phyloP scores from a whole-genome alignment of 1,140 invertebrate genomes.

The Heterodera schachtii region DNA sequence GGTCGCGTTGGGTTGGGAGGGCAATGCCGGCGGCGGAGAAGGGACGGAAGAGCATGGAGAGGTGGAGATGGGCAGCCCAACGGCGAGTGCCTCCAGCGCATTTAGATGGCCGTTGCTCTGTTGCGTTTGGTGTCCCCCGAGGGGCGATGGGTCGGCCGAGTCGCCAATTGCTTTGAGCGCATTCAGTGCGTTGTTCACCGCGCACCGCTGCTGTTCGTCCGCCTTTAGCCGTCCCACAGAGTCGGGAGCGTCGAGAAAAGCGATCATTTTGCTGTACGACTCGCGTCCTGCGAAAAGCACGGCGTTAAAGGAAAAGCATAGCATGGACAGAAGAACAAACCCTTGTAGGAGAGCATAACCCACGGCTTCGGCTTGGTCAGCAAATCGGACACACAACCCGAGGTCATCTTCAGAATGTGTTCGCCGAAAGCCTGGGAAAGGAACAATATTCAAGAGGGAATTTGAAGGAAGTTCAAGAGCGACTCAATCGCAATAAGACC shows the following conservation, averaged over 20 bases:
- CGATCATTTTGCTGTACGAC: constrained; percentile 87
- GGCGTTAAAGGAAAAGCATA: background rate
- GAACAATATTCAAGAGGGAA: constrained; percentile 10
- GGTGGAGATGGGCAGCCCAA: background rate
- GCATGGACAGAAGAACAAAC: background rate
- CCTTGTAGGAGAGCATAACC: constrained; percentile 92
- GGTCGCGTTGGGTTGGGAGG: background rate
- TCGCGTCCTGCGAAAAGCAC: constrained; percentile 72
- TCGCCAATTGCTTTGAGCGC: constrained; percentile 17
- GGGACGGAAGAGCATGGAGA: background rate
- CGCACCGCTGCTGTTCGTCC: constrained; percentile 28
- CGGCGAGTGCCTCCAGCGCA: background rate
- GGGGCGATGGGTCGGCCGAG: background rate
- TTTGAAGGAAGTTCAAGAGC: background rate
- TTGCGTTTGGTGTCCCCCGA: background rate
- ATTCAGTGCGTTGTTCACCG: constrained; percentile 21
- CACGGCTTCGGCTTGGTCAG: constrained; percentile 90
- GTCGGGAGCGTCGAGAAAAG: constrained; percentile 31
- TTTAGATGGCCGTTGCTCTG: background rate
- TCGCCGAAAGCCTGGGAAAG: constrained; percentile 33
- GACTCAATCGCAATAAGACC: no score
- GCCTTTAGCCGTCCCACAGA: constrained; percentile 30
- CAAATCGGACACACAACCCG: constrained; percentile 87
- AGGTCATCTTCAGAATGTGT: constrained; percentile 36
- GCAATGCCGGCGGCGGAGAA: background rate